Evolutionary conservation across 1,140 invertebrate species (phyloP).

Genomic region (Atta cephalotes): DNA sequence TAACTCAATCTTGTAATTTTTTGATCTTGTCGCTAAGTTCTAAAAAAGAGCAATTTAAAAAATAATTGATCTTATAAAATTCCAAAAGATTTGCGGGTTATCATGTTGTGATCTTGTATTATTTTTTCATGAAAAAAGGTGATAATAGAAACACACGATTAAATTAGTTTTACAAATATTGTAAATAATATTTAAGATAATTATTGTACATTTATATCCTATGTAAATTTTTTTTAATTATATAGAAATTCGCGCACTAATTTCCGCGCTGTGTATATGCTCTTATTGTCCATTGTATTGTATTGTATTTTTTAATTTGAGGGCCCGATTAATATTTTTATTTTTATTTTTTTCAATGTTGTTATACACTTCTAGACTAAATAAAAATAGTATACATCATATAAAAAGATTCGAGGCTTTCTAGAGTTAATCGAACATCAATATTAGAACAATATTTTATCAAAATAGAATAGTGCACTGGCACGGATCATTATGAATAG

Average conservation of each 20-base stretch:
- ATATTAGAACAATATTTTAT: slow-evolving; percentile 46
- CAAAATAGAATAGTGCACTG: not conserved
- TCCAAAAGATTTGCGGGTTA: too few relatives aligned
- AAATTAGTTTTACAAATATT: not conserved
- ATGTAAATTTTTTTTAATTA: too few relatives aligned
- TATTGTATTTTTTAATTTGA: too few relatives aligned
- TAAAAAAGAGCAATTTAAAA: not conserved
- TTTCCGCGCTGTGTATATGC: too few relatives aligned
- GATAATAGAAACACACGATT: not conserved
- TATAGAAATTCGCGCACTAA: too few relatives aligned
- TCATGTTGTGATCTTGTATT: not conserved
- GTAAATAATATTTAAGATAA: slow-evolving; percentile 8
- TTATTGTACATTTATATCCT: too few relatives aligned
- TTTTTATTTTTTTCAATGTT: not conserved
- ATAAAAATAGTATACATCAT: not conserved
- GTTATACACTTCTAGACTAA: not conserved
- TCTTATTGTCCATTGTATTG: too few relatives aligned
- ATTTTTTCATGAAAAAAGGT: not conserved
- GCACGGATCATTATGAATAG: slow-evolving; percentile 19
- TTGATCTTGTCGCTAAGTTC: not conserved
- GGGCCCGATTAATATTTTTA: too few relatives aligned
- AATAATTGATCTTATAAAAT: not conserved
- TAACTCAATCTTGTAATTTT: not conserved
- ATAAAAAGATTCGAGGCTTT: not conserved
- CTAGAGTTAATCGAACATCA: not conserved